Conservation (phyloP, 1,140 invertebrate genomes). For the Dolichoris vasculosae region DNA sequence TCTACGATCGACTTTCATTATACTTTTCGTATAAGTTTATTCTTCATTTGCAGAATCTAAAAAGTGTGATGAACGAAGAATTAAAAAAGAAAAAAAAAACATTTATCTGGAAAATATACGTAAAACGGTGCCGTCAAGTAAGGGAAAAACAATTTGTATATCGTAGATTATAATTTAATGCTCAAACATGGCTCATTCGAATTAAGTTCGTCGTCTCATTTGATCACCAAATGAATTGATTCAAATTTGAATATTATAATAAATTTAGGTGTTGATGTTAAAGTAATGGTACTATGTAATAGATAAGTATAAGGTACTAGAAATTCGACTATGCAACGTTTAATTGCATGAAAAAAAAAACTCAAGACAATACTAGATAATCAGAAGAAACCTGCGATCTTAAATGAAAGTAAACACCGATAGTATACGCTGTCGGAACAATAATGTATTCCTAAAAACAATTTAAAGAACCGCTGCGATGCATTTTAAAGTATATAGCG, state of each 20-base stretch:
- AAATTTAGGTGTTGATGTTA: conserved; percentile 45
- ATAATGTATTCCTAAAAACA: conserved; percentile 44
- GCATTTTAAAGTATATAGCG: conserved; percentile 35
- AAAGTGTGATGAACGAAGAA: background rate
- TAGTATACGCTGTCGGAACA: background rate
- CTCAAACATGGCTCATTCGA: conserved; percentile 11
- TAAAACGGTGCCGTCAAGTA: conserved; percentile 39
- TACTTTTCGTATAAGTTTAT: background rate
- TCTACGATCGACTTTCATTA: background rate
- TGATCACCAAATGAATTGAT: conserved; percentile 14
- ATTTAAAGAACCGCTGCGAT: conserved; percentile 35
- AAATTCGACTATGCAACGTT: conserved; percentile 38
- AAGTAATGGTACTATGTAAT: conserved; percentile 27
- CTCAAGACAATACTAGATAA: conserved; percentile 54
- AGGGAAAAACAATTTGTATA: background rate
- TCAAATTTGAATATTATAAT: conserved; percentile 3
- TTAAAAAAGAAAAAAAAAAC: background rate
- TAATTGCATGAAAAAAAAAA: conserved; percentile 41
- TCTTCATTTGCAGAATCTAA: background rate
- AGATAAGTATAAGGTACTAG: conserved; percentile 25
- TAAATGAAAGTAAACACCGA: conserved; percentile 48
- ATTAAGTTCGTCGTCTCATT: background rate
- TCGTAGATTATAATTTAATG: conserved; percentile 26
- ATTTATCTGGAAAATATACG: conserved; percentile 34
- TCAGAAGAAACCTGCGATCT: conserved; percentile 48